Percentiles rank a stretch among this genome's conserved stretches.
These are phyloP conservation scores for Dryoscopus gambensis DNA, from an alignment of 2,113 vertebrate genomes.

Conservation along the genomic window DNA sequence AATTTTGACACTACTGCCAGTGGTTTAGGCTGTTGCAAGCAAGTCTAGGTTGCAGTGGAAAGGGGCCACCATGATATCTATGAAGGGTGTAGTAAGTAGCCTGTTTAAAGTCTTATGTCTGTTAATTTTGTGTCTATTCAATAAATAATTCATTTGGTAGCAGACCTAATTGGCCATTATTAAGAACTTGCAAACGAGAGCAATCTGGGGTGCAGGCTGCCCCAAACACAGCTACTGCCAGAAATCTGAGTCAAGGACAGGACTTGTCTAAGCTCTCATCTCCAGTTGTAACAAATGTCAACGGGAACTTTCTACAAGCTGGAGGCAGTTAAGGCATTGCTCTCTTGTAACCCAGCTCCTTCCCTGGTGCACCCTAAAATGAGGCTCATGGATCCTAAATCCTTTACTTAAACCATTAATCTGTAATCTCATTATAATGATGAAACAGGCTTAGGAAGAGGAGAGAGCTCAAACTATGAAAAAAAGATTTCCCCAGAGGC, in stretches of 20 bases:
- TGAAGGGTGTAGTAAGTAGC: not conserved
- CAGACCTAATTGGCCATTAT: not conserved
- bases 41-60: not conserved
- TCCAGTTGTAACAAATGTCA: not conserved
- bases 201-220: not conserved
- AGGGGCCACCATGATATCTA: not conserved
- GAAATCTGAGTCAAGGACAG: not conserved
- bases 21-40: not conserved
- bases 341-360: not conserved
- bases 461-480: not conserved
- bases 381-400: not conserved
- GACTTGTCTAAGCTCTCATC: not conserved
- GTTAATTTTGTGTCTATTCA: not conserved
- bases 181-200: fast-evolving
- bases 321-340: not conserved
- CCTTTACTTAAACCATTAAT: not conserved
- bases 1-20: not conserved
- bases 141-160: not conserved
- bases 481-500: not conserved
- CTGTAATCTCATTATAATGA: not conserved
- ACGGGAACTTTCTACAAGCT: not conserved
- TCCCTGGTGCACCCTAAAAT: not conserved
- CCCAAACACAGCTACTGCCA: not conserved
- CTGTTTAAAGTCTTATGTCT: not conserved
- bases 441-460: not conserved